A percentile compares a stretch with the other conserved stretches of the same genome.
Conservation (phyloP, 1,140 invertebrate genomes). For the Hetaerina americana region DNA sequence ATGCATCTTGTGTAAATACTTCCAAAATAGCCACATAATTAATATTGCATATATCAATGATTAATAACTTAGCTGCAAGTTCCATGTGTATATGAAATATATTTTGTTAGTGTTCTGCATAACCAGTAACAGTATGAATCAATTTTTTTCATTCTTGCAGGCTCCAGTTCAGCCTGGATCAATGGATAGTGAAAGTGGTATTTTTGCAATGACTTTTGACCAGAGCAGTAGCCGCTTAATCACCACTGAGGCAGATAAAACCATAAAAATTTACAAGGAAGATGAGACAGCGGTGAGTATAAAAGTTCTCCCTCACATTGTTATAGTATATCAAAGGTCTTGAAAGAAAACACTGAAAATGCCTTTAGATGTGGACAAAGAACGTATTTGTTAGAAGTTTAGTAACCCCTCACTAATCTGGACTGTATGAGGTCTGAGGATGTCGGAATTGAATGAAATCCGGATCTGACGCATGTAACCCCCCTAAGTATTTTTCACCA, state of each 20-base stretch:
- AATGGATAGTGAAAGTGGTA: constrained; percentile 96
- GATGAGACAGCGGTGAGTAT: constrained; percentile 75
- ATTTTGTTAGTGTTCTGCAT: too few relatives aligned
- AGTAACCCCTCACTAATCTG: too few relatives aligned
- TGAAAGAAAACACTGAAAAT: not conserved
- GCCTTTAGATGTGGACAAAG: constrained; percentile 2
- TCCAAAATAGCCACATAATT: too few relatives aligned
- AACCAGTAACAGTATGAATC: too few relatives aligned
- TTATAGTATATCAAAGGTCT: not conserved
- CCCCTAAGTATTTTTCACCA: too few relatives aligned
- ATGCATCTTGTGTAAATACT: too few relatives aligned
- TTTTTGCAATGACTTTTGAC: constrained; percentile 93
- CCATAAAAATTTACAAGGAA: constrained; percentile 98
- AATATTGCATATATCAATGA: too few relatives aligned
- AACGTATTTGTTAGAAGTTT: constrained; percentile 5
- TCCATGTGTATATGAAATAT: too few relatives aligned
- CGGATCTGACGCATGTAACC: too few relatives aligned
- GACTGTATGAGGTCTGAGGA: too few relatives aligned
- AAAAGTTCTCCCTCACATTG: not conserved
- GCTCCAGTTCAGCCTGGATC: constrained; percentile 95
- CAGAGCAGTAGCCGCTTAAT: constrained; percentile 85
- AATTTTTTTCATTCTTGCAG: constrained; percentile 38
- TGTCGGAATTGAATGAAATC: too few relatives aligned
- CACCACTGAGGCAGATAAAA: constrained; percentile 97
- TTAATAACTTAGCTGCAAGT: too few relatives aligned